These are phyloP conservation scores for Aphaenogaster rudis DNA, from an alignment of 1,140 invertebrate genomes.

Conservation along the genomic window DNA sequence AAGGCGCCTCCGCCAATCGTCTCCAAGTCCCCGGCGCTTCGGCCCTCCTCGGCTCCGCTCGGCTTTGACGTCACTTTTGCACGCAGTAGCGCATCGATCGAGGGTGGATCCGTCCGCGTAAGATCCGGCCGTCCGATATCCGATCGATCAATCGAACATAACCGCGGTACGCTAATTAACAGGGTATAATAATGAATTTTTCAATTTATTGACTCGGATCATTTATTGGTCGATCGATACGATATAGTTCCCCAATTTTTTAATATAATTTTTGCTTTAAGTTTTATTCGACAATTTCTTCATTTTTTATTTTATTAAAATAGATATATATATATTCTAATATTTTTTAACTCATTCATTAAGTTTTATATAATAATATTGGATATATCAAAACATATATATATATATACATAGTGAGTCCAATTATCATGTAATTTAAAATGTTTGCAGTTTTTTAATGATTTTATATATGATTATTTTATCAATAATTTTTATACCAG, in stretches of 20 bases:
- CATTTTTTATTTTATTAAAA: background rate
- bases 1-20: constrained; percentile 80
- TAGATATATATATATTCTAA: background rate
- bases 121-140: background rate
- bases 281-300: background rate
- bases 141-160: constrained; percentile 21
- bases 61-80: constrained; percentile 81
- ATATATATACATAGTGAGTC: background rate
- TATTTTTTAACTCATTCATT: background rate
- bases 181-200: background rate
- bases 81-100: constrained; percentile 75
- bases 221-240: background rate
- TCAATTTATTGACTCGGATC: background rate
- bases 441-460: background rate
- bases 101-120: background rate
- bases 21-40: constrained; percentile 71
- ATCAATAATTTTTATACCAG: background rate
- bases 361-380: background rate
- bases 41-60: constrained; percentile 79
- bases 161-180: background rate
- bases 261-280: background rate
- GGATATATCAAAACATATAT: background rate
- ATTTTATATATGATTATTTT: background rate
- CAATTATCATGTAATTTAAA: background rate
- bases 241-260: background rate